A percentile compares a stretch with the other conserved stretches of the same genome.
Evolutionary conservation across 2,888 invertebrate species (phyloP).

Genomic region (Rhogogaster chlorosoma): DNA sequence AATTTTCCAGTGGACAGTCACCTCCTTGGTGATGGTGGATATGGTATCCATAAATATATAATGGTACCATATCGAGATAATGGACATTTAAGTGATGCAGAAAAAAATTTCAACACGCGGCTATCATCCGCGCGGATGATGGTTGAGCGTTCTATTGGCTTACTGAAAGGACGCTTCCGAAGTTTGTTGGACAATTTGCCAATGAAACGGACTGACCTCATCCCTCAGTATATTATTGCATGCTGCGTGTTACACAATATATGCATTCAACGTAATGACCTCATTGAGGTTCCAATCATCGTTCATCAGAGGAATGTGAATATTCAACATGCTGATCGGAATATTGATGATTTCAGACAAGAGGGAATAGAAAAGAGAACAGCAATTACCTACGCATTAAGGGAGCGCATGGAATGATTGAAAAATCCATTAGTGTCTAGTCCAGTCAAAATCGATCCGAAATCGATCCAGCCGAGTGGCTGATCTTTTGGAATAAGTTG

Average conservation of each 20-base stretch:
- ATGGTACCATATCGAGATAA: constrained; percentile 57
- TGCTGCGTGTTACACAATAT: constrained; percentile 33
- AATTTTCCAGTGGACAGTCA: constrained; percentile 51
- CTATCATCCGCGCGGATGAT: constrained; percentile 52
- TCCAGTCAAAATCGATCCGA: too few relatives aligned
- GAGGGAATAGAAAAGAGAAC: background rate
- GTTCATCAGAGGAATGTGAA: background rate
- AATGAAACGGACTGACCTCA: constrained; percentile 34
- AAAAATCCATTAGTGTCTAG: too few relatives aligned
- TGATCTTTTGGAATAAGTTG: too few relatives aligned
- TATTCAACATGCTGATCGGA: background rate
- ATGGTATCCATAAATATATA: constrained; percentile 53
- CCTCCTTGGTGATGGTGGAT: constrained; percentile 55
- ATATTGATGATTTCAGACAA: background rate
- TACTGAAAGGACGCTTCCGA: constrained; percentile 48
- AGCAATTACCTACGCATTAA: background rate
- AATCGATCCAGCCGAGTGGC: too few relatives aligned
- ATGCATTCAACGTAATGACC: constrained; percentile 18
- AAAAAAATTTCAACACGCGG: constrained; percentile 55
- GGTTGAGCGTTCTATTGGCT: constrained; percentile 53
- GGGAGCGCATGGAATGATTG: too few relatives aligned
- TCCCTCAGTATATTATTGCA: background rate
- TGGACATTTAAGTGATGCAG: constrained; percentile 51
- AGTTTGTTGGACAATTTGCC: constrained; percentile 22
- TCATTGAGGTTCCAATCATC: constrained; percentile 3